Evolutionary conservation across 2,888 invertebrate genomes (phyloP), one percentile per base, ranked within the genome.

Genomic region (Drosophila lacicola): DNA sequence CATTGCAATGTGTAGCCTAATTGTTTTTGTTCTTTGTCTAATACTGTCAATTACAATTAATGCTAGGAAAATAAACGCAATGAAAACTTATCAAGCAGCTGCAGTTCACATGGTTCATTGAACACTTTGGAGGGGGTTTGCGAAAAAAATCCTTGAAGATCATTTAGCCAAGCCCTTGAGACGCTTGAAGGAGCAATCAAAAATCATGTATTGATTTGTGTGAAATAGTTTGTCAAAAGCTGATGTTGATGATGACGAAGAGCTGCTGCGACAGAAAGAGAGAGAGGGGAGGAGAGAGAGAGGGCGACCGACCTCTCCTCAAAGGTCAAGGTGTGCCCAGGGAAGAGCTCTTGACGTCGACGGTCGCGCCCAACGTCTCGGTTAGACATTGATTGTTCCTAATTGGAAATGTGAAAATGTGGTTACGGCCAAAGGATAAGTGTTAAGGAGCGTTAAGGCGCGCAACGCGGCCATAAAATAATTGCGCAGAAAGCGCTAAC

Each of bases 301-400:
- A 47, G 53, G 9, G 19, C 9, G 41, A 37, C 8, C 29, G 36
- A 25, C 42, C 62, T 51, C 63, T 51, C 45, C 39, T 34, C 54
- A 61, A 64, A 77, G 74, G 70, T 77, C 78, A 77, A 77, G 77
- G 76, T 69, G 77, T 65, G 73, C 44, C 50, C 42, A 44, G 44
- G 29, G 37, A 54, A 33, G 19, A 33, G 36, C 41, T 14, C 55
- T 51, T 42, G 55, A 46, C 37, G 34, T 29, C n/a, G 55, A 50
- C 11, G 53, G 50, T 44, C 72, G 62, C 72, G 58, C 69, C 82
- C 55, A 33, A 19, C 56, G 61, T 58, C 73, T 62, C 51, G 69
- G 33, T 46, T 42, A 36, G 70, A 77, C 70, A 73, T 75, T 80
- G 73, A 73, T 69, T 78, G 68, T 78, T 78, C 67, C 64, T 80